Conservation (phyloP, 2,797 vertebrate species). For the Alectoris magna region DNA sequence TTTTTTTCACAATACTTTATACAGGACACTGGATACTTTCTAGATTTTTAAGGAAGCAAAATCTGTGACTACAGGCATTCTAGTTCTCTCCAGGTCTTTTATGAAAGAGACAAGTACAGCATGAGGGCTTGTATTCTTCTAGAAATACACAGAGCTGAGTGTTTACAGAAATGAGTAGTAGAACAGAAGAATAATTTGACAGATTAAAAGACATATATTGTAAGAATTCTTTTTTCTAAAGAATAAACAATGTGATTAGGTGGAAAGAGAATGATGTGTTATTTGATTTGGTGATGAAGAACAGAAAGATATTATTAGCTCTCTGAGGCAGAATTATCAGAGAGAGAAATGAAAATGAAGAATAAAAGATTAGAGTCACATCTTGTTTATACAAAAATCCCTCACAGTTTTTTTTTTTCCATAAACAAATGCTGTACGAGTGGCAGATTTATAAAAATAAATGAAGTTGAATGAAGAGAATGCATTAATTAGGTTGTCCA, state of each 20-base stretch:
- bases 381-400: not conserved
- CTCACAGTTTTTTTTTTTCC: not conserved
- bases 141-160: not conserved
- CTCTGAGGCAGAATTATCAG: not conserved
- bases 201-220: not conserved
- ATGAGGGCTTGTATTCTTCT: not conserved
- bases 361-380: not conserved
- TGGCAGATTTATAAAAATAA: not conserved
- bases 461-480: not conserved
- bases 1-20: not conserved
- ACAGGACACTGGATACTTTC: not conserved
- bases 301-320: not conserved
- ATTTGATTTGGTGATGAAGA: not conserved
- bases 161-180: not conserved
- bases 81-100: not conserved
- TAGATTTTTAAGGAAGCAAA: not conserved
- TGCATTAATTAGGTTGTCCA: not conserved
- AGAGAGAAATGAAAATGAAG: not conserved
- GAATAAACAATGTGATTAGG: not conserved
- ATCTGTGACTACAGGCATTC: not conserved
- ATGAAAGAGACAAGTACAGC: fast-evolving
- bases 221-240: not conserved
- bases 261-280: not conserved
- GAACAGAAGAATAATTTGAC: not conserved
- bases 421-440: not conserved